phyloP scores from a whole-genome alignment of 2,113 vertebrate genomes.

The Micromys minutus region DNA sequence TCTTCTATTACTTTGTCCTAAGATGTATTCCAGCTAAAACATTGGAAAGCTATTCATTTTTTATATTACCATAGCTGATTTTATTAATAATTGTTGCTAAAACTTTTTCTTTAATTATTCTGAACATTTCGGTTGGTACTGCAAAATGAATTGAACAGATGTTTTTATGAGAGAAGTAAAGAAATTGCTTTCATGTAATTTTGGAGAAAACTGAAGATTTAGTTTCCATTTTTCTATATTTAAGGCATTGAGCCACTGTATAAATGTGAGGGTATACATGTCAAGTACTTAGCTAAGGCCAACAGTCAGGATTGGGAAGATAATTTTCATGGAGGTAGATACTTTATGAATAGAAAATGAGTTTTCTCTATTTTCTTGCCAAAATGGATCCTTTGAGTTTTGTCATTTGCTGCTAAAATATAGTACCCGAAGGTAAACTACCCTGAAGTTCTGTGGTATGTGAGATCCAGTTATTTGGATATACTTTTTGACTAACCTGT shows the following conservation, averaged over 20 bases:
- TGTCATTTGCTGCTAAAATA: conserved; percentile 87
- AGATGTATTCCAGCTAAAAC: conserved; percentile 75
- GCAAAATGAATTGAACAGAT: conserved; percentile 86
- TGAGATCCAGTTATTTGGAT: conserved; percentile 80
- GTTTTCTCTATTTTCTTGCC: conserved; percentile 67
- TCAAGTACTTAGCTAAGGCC: conserved; percentile 81
- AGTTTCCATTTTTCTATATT: conserved; percentile 81
- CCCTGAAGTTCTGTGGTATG: conserved; percentile 81
- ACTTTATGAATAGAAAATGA: conserved; percentile 68
- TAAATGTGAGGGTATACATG: conserved; percentile 78
- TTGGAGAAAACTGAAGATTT: conserved; percentile 90
- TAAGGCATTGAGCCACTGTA: conserved; percentile 84
- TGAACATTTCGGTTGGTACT: conserved; percentile 86
- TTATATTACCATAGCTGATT: conserved; percentile 74
- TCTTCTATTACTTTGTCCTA: conserved; percentile 68
- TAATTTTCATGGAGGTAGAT: conserved; percentile 80
- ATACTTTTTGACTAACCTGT: conserved; percentile 79
- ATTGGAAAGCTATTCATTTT: conserved; percentile 78
- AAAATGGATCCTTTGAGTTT: conserved; percentile 82
- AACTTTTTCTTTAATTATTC: conserved; percentile 78
- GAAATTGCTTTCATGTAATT: conserved; percentile 85
- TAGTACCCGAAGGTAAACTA: conserved; percentile 83
- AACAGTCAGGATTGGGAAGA: conserved; percentile 84
- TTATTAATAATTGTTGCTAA: conserved; percentile 48
- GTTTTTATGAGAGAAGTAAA: conserved; percentile 87